Base-by-base conservation (phyloP, 2,113 vertebrate species). In the Nothoprocta perdicaria region DNA sequence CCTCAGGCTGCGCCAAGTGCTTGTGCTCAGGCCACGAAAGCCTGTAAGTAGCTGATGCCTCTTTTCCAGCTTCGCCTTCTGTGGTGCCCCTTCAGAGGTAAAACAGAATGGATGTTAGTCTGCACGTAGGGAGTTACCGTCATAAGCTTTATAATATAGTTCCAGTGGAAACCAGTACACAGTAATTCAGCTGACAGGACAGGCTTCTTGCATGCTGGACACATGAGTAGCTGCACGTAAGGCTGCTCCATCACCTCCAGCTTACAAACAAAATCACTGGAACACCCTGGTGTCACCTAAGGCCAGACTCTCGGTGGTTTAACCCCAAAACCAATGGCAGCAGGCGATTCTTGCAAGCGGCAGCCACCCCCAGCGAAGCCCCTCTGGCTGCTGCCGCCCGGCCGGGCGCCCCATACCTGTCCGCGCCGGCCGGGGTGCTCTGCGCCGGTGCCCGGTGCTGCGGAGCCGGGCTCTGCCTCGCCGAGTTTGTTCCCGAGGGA, bases 401-500 rank as follows among this genome's bases (percentile, higher is more conserved):
- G 16, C 24, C 55, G 4, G 4, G 13, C 14, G 41, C 71, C 14
- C 31, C 2, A 14, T 95, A 97, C 98, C 98, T 98, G 92, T 98
- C 97, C 9, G 90, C 27, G 23, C 94, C 21, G 0, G 83, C 4
- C 27, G 98, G 95, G 96, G 71, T 97, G 94, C 96, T 78, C 33
- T 97, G 98, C 31, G 98, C 96, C 18, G 98, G 96, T 71, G 97
- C 99, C 95, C 98, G 97, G 96, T 99, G 99, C 86, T 98, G 99
- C 4, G 97, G 95, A 7, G 98, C 99, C 1, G 99, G 99, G 83
- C 99, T 99, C 92, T 99, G 99, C 95, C 97, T 97, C 93, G 99
- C 99, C 0, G 99, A 99, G 94, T 99, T 99, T 35, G 98, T 98
- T 95, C 98, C 99, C 10, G 99, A 99, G 0, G 98, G 98, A 80